Conservation (phyloP, 53 echinoderm and acorn worm genomes). For the Henricia sp. region DNA sequence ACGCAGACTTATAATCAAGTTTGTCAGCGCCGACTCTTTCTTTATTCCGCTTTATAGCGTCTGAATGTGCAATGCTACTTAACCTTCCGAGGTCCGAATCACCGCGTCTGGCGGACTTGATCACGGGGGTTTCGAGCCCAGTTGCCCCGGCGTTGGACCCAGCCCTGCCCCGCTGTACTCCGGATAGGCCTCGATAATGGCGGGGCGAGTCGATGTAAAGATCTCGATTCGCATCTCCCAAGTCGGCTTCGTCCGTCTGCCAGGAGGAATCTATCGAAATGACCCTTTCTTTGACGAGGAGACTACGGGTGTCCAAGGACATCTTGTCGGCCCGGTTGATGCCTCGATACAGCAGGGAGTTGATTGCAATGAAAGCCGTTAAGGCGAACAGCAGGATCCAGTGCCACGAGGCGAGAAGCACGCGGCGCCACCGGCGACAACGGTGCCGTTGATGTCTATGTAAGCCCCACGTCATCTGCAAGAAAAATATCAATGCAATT, state of each 20-base stretch:
- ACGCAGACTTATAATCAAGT: conserved; percentile 9
- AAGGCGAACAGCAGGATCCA: conserved; percentile 8
- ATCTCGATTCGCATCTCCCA: conserved; percentile 24
- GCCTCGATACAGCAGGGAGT: conserved; percentile 57
- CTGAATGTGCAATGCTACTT: not conserved
- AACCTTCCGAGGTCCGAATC: not conserved
- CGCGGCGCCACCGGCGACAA: conserved; percentile 22
- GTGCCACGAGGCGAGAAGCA: not conserved
- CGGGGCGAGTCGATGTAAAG: conserved; percentile 51
- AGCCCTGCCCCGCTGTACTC: conserved; percentile 38
- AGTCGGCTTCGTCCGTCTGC: conserved; percentile 14
- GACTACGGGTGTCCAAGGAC: conserved; percentile 46
- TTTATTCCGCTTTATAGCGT: not conserved
- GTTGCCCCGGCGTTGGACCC: conserved; percentile 20
- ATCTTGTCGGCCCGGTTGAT: conserved; percentile 37
- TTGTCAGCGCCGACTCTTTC: conserved; percentile 24
- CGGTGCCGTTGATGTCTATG: conserved; percentile 8
- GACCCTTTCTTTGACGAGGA: conserved; percentile 25
- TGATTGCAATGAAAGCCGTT: conserved; percentile 39
- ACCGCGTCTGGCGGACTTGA: conserved; percentile 40
- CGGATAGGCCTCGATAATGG: conserved; percentile 22
- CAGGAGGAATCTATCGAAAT: conserved; percentile 55
- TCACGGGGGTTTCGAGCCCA: conserved; percentile 4
- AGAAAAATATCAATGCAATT: not conserved
- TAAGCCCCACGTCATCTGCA: conserved; percentile 26